A percentile compares a stretch with the other conserved stretches of the same genome.
Conservation (phyloP, 2,113 vertebrate species). For the Microcebus jonahi region DNA sequence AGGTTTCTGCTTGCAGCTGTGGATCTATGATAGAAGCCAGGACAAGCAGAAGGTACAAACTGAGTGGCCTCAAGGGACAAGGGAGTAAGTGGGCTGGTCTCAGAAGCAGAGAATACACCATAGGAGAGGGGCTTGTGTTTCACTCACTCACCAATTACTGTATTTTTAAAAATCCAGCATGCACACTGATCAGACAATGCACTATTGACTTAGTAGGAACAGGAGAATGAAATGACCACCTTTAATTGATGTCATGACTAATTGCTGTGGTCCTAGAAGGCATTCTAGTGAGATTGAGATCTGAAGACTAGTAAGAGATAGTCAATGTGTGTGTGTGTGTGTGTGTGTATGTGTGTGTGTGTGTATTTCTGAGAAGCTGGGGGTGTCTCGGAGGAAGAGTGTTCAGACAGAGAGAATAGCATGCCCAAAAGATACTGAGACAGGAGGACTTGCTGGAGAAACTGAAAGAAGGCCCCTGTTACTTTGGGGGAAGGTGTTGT, state of each 20-base stretch:
- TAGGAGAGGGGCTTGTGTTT: not conserved
- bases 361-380: not conserved
- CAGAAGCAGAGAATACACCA: not conserved
- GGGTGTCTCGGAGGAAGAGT: not conserved
- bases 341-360: not conserved
- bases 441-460: not conserved
- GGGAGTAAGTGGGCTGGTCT: not conserved
- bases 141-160: not conserved
- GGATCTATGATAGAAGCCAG: not conserved
- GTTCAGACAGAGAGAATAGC: not conserved
- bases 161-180: not conserved
- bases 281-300: not conserved
- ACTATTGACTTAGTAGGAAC: constrained; percentile 24
- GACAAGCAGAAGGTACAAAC: not conserved
- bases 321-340: not conserved
- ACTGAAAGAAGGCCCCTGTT: not conserved
- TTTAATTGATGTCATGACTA: not conserved
- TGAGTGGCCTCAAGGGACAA: not conserved
- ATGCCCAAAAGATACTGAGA: not conserved
- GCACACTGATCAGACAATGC: constrained; percentile 18
- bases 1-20: not conserved
- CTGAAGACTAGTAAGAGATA: not conserved
- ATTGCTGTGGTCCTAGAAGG: not conserved
- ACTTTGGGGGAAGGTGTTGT: not conserved
- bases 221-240: not conserved